Conservation (phyloP, 2,888 invertebrate species). For the Pseudococcus jackbeardsleyi region DNA sequence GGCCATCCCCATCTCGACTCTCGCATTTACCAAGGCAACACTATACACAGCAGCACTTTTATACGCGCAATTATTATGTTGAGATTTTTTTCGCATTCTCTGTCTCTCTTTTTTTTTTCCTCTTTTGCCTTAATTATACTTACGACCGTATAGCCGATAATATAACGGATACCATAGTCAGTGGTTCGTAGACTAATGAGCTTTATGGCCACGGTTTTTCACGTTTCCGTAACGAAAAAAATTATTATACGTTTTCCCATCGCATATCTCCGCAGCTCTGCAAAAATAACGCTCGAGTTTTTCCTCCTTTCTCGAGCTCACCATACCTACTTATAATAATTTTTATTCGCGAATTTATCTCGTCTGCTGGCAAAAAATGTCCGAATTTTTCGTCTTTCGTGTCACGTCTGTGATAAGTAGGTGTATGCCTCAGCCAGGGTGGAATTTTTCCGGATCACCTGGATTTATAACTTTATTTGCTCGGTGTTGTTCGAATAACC, state of each 20-base stretch:
- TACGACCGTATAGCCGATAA: slow-evolving; percentile 38
- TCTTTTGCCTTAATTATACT: slow-evolving; percentile 11
- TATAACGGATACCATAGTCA: slow-evolving; percentile 45
- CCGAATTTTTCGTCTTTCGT: background rate
- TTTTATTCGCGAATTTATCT: background rate
- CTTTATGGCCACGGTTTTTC: slow-evolving; percentile 9
- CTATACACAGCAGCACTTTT: slow-evolving; percentile 19
- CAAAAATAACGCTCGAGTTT: slow-evolving; percentile 17
- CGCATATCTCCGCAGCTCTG: background rate
- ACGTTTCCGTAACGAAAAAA: background rate
- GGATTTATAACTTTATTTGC: background rate
- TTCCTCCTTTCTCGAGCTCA: background rate
- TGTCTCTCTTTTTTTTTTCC: background rate
- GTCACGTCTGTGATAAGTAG: slow-evolving; percentile 1
- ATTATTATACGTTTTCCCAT: background rate
- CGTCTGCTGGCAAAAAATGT: background rate
- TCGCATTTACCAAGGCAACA: slow-evolving; percentile 15
- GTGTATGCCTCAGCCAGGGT: background rate
- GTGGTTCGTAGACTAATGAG: slow-evolving; percentile 31
- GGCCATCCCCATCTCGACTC: background rate
- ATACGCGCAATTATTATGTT: slow-evolving; percentile 39
- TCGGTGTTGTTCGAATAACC: too few relatives aligned
- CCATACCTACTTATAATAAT: background rate
- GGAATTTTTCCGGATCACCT: background rate
- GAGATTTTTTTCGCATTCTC: slow-evolving; percentile 28